Evolutionary conservation across 2,113 vertebrate genomes (phyloP), one percentile per base, ranked within the genome.

Genomic region (Oreotragus oreotragus): DNA sequence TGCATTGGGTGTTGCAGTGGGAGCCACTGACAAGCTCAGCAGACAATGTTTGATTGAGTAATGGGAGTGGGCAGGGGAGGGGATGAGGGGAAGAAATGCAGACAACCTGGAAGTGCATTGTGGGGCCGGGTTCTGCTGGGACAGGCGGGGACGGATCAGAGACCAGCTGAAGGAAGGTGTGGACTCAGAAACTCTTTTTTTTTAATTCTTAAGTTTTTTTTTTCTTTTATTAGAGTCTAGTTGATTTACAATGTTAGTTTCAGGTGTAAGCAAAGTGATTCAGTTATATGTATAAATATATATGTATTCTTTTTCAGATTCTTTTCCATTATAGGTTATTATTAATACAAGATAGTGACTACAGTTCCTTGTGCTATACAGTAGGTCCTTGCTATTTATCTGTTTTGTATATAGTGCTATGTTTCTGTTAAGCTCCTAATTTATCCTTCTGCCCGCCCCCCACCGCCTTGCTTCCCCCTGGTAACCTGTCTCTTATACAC

Each of bases 121-220:
- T 21, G 30, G 57, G 23, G 21, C 13, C 7, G 55, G 23, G 16
- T 84, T 77, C 86, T 33, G 27, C 15, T 14, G 36, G 43, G 80
- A 58, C 27, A n/a, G 16, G 58, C 33, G 51, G 51, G 83, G 36
- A n/a, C 30, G 55, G 51, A 36, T 60, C 43, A 60, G 70, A 19
- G 57, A 30, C 39, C 36, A 80, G 43, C n/a, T 60, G 28, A 36
- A 84, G n/a, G 47, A 66, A 33, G 47, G 64, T 36, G 39, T 58
- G 64, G 25, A 43, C 47, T 88, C 58, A 57, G 83, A 28, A 47
- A 55, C 53, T 13, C 55, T 49, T 88, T 28, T 47, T 77, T 79
- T 21, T 6, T 0, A 3, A 51, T 80, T 51, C 9, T 81, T 81
- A 13, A 4, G 5, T 49, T 4, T 0, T 6, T 21, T 33, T 66